Evolutionary conservation across 2,113 vertebrate genomes (phyloP).

Genomic region (Crotalus viridis): DNA sequence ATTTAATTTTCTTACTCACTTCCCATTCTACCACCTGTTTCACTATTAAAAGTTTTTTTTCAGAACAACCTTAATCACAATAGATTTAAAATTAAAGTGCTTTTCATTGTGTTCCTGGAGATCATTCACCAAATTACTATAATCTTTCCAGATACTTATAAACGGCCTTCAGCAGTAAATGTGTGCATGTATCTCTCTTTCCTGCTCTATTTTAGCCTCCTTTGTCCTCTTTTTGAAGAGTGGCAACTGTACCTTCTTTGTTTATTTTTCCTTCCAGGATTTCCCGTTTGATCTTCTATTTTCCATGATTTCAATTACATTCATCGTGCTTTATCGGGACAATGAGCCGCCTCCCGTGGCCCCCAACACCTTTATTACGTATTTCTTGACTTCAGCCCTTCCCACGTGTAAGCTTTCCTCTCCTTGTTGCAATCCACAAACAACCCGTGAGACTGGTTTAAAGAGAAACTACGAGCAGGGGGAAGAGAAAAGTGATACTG

Average conservation of each 20-base stretch:
- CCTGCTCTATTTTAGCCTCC: background rate
- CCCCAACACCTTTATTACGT: background rate
- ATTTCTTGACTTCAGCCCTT: background rate
- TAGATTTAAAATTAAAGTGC: background rate
- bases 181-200: background rate
- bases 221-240: background rate
- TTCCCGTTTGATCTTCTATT: background rate
- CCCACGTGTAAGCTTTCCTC: background rate
- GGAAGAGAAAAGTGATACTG: background rate
- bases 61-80: background rate
- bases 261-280: background rate
- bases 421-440: background rate
- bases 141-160: background rate
- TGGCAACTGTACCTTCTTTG: background rate
- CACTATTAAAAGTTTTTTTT: background rate
- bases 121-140: background rate
- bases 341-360: background rate
- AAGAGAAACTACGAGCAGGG: background rate
- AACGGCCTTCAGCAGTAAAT: background rate
- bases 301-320: background rate
- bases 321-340: background rate
- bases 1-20: background rate
- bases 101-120: no score
- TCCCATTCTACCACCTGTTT: background rate
- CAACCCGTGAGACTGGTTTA: rapidly evolving